Evolutionary conservation across 2,797 vertebrate genomes (phyloP), one percentile per base, ranked within the genome.

Genomic region (Enoplosus armatus): DNA sequence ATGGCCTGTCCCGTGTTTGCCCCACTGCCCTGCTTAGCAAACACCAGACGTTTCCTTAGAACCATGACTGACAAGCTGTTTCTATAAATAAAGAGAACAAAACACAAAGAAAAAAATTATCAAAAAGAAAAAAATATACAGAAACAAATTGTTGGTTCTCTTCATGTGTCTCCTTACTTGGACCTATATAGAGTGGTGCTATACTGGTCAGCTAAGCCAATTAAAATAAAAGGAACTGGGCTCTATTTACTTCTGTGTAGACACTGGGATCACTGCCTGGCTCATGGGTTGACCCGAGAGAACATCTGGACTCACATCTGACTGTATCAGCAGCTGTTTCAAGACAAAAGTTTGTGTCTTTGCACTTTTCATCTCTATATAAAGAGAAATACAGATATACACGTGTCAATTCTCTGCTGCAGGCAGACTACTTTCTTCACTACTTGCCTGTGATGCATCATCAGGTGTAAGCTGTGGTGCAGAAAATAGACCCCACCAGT

Each of bases 1-100:
- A 4, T 11, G 16, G 60, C 51, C 75, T 15, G 66, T 48, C 50
- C 72, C 27, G 8, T n/a, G 67, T 85, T 51, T 62, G 37, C 64
- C 61, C 1, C 48, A 62, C 14, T 27, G 24, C 43, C 26, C 48
- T 39, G 59, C 39, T 67, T 22, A 33, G 58, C 58, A 79, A 77
- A 82, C 68, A 78, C 56, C 16, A 7, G 9, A 61, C 3, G 14
- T 50, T 66, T 84, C 61, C n/a, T 78, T 22, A 26, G n/a, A 80
- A 58, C 51, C 37, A 26, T 3, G 41, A 73, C 80, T 81, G 66
- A 78, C 70, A 55, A 75, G 72, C 69, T 41, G 59, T 66, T 78
- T 87, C 90, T 90, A 94, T 94, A 92, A 94, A 94, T 93, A 93
- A 88, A 82, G 63, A 85, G 47, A 88, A 90, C 62, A 61, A 86